Evolutionary conservation across 2,888 invertebrate genomes (phyloP), one percentile per base, ranked within the genome.

Genomic region (Onthophagus sagittarius): DNA sequence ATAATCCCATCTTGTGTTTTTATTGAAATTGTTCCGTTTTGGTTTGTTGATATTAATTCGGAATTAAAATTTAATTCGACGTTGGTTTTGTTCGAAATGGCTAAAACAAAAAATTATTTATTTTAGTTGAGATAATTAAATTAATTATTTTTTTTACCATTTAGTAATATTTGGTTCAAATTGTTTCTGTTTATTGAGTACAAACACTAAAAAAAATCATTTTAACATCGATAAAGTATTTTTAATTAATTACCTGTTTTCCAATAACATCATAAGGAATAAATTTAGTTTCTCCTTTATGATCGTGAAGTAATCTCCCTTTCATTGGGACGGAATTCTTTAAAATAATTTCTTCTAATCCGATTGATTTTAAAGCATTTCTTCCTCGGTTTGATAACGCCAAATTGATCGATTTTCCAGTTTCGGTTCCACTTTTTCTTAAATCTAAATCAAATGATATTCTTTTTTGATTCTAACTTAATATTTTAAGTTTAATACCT

Each of bases 331-430:
- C 94, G 0, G 95, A 96, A 78, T 94, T 92, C 33, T 90, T 83
- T 13, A 90, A 84, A 63, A 93, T 84, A 15, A 89, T 83, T 7
- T 91, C 87, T 82, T 97, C 97, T 62, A 99, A 85, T 0, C 94
- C 96, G 0, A 98, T 92, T 33, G 88, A 89, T 69, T 89, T 89
- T 32, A 99, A 86, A 0, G 98, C 97, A 67, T 90, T 89, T 69
- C 95, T 88, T 0, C 97, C 99, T 14, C 99, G 89, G 72, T 90
- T 88, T 0, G 98, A 98, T 72, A 99, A 84, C 0, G 99, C 95
- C 79, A 99, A 87, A 86, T 99, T 98, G 79, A 99, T 99, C 72
- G 97, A 97, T 72, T 96, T 89, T 0, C 99, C 99, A 2, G 65
- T 65, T n/a, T 65, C 23, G 7, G 23, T 31, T 39, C 15, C 65